Conservation (phyloP, 2,888 invertebrate species). For the Microchrysa polita region DNA sequence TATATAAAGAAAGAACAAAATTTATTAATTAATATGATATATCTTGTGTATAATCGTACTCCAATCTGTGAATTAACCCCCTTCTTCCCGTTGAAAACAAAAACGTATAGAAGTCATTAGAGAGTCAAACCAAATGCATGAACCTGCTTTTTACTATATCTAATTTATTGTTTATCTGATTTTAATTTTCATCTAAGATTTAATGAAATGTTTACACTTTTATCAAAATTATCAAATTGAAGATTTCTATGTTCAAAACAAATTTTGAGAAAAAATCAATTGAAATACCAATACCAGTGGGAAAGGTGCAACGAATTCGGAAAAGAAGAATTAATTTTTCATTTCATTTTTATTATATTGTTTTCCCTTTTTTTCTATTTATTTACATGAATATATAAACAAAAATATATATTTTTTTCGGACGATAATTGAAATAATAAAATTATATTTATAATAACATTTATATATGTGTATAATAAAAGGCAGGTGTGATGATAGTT, state of each 20-base stretch:
- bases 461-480: slow-evolving; percentile 23
- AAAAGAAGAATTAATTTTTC: background rate
- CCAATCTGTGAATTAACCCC: no score
- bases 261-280: background rate
- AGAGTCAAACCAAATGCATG: slow-evolving; percentile 19
- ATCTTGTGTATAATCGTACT: no score
- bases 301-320: slow-evolving; percentile 32
- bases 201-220: no score
- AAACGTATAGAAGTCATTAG: no score
- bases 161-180: background rate
- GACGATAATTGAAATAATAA: slow-evolving; percentile 6
- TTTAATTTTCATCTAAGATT: no score
- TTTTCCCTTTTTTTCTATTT: no score
- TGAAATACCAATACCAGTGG: slow-evolving; percentile 21
- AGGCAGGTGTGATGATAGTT: slow-evolving; percentile 29
- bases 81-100: no score
- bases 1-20: no score
- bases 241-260: background rate
- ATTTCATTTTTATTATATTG: slow-evolving; percentile 14
- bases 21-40: no score
- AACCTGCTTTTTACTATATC: slow-evolving; percentile 34
- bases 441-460: no score
- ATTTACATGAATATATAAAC: no score
- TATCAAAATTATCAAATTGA: background rate
- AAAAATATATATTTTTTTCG: background rate